These are phyloP conservation scores for Camponotus fellah DNA, from an alignment of 2,888 invertebrate genomes.

Conservation along the genomic window DNA sequence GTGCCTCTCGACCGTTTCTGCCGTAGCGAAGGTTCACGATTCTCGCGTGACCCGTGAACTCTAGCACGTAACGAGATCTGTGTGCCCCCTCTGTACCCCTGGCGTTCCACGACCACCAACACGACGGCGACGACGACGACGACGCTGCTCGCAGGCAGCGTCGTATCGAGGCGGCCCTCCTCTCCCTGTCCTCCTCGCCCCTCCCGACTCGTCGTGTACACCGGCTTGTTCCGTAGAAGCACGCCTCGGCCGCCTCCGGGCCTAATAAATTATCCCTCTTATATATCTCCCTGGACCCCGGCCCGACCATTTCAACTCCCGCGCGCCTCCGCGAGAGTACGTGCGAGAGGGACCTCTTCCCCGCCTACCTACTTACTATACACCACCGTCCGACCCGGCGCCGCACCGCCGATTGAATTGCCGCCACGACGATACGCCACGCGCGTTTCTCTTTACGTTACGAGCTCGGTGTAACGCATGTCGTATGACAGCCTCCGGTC, in stretches of 20 bases:
- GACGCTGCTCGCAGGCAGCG: slow-evolving; percentile 56
- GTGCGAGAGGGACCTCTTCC: slow-evolving; percentile 55
- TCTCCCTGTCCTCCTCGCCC: background rate
- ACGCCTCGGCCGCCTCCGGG: slow-evolving; percentile 79
- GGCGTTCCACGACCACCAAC: slow-evolving; percentile 58
- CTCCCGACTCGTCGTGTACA: slow-evolving; percentile 43
- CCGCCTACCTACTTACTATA: slow-evolving; percentile 31
- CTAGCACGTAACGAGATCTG: slow-evolving; percentile 82
- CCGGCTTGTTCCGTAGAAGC: slow-evolving; percentile 70
- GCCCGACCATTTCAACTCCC: slow-evolving; percentile 77
- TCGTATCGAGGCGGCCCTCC: slow-evolving; percentile 59
- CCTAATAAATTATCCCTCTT: slow-evolving; percentile 83
- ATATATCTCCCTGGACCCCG: slow-evolving; percentile 68
- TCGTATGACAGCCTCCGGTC: slow-evolving; percentile 36
- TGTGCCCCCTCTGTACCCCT: slow-evolving; percentile 51
- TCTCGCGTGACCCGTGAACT: slow-evolving; percentile 84
- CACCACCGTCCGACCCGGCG: slow-evolving; percentile 56
- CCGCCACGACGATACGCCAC: slow-evolving; percentile 71
- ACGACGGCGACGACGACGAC: background rate
- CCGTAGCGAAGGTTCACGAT: slow-evolving; percentile 80
- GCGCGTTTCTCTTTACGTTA: slow-evolving; percentile 49
- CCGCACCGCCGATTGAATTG: slow-evolving; percentile 75
- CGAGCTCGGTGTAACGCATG: slow-evolving; percentile 30
- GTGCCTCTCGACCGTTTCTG: slow-evolving; percentile 67
- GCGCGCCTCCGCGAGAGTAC: slow-evolving; percentile 63